A percentile compares a stretch with the other conserved stretches of the same genome.
These are phyloP conservation scores for Amblyjoppa proteus DNA, from an alignment of 2,888 invertebrate genomes.

Conservation along the genomic window DNA sequence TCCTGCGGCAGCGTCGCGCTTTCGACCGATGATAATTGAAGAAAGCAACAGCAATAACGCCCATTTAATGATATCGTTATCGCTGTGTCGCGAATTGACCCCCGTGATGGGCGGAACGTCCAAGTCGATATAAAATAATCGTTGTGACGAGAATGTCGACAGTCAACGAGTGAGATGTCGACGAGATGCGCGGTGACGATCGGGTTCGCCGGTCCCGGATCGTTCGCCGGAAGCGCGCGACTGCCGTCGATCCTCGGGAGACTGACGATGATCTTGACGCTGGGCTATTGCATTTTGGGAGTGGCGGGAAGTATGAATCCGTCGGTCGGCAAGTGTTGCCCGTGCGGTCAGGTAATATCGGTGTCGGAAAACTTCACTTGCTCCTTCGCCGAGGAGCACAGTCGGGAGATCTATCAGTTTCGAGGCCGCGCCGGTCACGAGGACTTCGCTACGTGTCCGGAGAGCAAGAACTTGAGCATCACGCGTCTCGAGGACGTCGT, in stretches of 20 bases:
- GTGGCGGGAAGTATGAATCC: not conserved
- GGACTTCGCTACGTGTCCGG: conserved; percentile 38
- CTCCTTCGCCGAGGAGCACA: conserved; percentile 24
- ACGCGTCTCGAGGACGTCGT: conserved; percentile 48
- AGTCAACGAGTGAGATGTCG: not conserved
- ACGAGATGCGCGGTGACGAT: not conserved
- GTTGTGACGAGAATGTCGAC: not conserved
- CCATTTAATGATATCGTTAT: too few relatives aligned
- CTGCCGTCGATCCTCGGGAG: not conserved
- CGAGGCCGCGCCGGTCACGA: not conserved
- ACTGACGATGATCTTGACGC: not conserved
- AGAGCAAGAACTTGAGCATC: conserved; percentile 17
- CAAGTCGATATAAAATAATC: too few relatives aligned
- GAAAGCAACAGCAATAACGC: too few relatives aligned
- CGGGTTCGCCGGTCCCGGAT: not conserved
- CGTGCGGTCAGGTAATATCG: conserved; percentile 69
- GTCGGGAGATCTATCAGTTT: conserved; percentile 28
- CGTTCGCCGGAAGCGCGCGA: too few relatives aligned
- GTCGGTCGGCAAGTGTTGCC: conserved; percentile 70
- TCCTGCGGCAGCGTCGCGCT: too few relatives aligned
- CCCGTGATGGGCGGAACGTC: too few relatives aligned
- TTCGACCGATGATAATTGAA: too few relatives aligned
- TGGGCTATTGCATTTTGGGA: not conserved
- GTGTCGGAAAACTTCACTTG: conserved; percentile 57
- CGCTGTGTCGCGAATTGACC: too few relatives aligned